These are phyloP conservation scores for Monodelphis domestica DNA, from an alignment of 2,797 vertebrate genomes.

Conservation along the genomic window DNA sequence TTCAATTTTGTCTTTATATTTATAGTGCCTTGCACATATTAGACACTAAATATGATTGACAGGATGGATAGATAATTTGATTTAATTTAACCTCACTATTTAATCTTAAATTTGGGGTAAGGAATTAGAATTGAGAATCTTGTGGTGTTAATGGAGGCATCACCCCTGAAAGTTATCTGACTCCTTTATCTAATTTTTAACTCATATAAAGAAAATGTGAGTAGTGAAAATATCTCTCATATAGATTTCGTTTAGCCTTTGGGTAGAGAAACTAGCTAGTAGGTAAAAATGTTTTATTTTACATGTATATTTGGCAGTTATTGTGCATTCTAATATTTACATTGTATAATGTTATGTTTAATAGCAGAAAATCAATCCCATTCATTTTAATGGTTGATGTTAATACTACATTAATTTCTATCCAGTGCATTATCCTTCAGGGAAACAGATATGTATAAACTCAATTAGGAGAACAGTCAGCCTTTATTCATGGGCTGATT, in stretches of 20 bases:
- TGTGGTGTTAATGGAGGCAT: not conserved
- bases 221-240: not conserved
- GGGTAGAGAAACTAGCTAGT: slow-evolving; percentile 23
- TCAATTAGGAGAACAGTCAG: not conserved
- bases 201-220: not conserved
- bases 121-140: slow-evolving; percentile 5
- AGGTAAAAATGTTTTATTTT: slow-evolving; percentile 40
- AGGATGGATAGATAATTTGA: no score
- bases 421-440: not conserved
- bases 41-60: no score
- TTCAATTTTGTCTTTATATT: no score
- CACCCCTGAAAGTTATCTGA: not conserved
- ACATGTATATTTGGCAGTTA: not conserved
- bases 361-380: not conserved
- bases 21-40: no score
- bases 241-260: slow-evolving; percentile 4
- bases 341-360: slow-evolving; percentile 36
- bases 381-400: not conserved
- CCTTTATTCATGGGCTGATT: not conserved
- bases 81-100: no score
- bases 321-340: slow-evolving; percentile 21
- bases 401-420: slow-evolving; percentile 33
- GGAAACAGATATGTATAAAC: slow-evolving; percentile 21
- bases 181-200: not conserved
- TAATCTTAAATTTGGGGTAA: no score